phyloP scores from a whole-genome alignment of 2,113 vertebrate genomes.

The Mobula hypostoma region DNA sequence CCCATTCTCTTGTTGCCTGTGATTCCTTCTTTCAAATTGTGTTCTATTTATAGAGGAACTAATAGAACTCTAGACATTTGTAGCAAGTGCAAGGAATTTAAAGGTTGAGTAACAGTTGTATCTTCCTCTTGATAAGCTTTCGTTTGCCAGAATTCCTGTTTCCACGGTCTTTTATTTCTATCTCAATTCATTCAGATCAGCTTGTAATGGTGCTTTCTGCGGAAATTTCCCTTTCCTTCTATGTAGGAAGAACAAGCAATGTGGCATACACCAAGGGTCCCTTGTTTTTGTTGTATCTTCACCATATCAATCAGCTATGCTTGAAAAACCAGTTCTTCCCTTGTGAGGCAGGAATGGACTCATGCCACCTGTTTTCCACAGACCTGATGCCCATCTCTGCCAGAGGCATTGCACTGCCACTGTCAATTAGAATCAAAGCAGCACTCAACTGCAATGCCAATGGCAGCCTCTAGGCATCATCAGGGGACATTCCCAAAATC shows the following conservation, averaged over 20 bases:
- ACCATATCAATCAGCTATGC: background rate
- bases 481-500: slow-evolving; percentile 21
- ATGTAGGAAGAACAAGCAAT: background rate
- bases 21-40: background rate
- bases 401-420: slow-evolving; percentile 8
- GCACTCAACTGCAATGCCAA: slow-evolving; percentile 1
- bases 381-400: background rate
- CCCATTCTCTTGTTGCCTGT: background rate
- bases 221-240: background rate
- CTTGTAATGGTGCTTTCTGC: background rate
- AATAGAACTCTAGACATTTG: background rate
- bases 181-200: background rate
- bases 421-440: background rate
- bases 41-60: background rate
- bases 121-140: background rate
- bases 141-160: background rate
- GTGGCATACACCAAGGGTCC: background rate
- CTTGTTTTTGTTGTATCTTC: background rate
- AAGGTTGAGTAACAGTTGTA: background rate
- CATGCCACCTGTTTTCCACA: slow-evolving; percentile 6
- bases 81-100: background rate
- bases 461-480: slow-evolving; percentile 21
- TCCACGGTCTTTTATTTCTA: background rate
- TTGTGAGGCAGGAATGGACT: background rate
- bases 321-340: background rate